Evolutionary conservation across 2,113 vertebrate species (phyloP).

Genomic region (Oncorhynchus gorbuscha): DNA sequence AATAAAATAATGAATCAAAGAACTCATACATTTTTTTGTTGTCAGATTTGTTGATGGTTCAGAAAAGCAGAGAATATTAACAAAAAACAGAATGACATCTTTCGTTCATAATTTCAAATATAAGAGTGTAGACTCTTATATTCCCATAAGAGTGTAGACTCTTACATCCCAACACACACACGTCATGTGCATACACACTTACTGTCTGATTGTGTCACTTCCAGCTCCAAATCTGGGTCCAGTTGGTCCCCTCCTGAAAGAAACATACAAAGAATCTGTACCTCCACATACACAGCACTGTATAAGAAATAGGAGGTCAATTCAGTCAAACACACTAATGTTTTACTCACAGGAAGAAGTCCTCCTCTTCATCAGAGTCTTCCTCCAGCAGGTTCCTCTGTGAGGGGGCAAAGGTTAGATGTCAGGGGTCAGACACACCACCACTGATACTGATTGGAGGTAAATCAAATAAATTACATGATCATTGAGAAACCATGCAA

Average conservation of each 20-base stretch:
- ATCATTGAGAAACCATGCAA: no score
- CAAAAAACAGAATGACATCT: no score
- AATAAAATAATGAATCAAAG: no score
- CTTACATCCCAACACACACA: not conserved
- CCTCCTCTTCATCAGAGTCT: constrained; percentile 97
- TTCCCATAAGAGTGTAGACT: no score
- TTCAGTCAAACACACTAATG: constrained; percentile 9
- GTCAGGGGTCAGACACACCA: not conserved
- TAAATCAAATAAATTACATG: no score
- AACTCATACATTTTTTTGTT: no score
- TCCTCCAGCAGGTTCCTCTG: constrained; percentile 98
- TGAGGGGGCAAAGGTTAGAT: constrained; percentile 37
- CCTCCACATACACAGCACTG: not conserved
- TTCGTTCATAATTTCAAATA: no score
- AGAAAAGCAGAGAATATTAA: no score
- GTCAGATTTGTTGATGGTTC: no score
- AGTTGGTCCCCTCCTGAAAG: constrained; percentile 88
- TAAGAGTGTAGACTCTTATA: no score
- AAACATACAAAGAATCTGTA: not conserved
- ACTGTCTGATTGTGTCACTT: constrained; percentile 97
- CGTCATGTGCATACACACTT: constrained; percentile 66
- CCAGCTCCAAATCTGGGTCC: constrained; percentile 92
- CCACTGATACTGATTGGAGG: no score
- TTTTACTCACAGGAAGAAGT: constrained; percentile 93
- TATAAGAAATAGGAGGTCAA: not conserved